Conservation (phyloP, 1,140 invertebrate species). For the Piezodorus guildinii region DNA sequence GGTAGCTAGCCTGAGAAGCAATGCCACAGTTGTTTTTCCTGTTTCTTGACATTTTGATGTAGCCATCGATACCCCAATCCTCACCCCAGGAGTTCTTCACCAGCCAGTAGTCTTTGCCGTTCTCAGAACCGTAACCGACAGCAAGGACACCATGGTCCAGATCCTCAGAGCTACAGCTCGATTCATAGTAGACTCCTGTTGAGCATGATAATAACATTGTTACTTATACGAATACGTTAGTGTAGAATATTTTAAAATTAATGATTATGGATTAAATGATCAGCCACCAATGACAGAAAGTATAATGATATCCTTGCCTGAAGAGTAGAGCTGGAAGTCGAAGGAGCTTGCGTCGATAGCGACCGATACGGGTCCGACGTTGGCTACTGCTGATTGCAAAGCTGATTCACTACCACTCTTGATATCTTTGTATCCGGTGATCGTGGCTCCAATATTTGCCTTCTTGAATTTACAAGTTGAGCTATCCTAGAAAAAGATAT, state of each 20-base stretch:
- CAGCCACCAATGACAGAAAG: no score
- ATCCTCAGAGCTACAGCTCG: constrained; percentile 51
- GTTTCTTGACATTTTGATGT: constrained; percentile 83
- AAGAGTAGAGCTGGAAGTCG: constrained; percentile 50
- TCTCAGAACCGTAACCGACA: constrained; percentile 64
- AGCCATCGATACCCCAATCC: constrained; percentile 75
- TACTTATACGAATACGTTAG: not conserved
- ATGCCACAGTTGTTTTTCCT: constrained; percentile 81
- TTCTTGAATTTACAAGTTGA: constrained; percentile 4
- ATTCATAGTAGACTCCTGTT: constrained; percentile 55
- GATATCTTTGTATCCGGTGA: not conserved
- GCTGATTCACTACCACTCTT: not conserved
- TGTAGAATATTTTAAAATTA: not conserved
- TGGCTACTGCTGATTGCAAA: constrained; percentile 58
- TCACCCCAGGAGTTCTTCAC: constrained; percentile 78
- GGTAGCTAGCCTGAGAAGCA: constrained; percentile 68
- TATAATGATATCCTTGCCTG: constrained; percentile 36
- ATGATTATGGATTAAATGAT: not conserved
- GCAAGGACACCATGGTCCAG: constrained; percentile 83
- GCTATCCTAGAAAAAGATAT: not conserved
- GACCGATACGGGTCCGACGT: constrained; percentile 57
- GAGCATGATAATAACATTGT: constrained; percentile 19
- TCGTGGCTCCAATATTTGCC: constrained; percentile 53
- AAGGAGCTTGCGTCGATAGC: constrained; percentile 67
- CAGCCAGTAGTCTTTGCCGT: constrained; percentile 62